Conservation (phyloP, 2,888 invertebrate genomes). For the Cheilosia pagana region DNA sequence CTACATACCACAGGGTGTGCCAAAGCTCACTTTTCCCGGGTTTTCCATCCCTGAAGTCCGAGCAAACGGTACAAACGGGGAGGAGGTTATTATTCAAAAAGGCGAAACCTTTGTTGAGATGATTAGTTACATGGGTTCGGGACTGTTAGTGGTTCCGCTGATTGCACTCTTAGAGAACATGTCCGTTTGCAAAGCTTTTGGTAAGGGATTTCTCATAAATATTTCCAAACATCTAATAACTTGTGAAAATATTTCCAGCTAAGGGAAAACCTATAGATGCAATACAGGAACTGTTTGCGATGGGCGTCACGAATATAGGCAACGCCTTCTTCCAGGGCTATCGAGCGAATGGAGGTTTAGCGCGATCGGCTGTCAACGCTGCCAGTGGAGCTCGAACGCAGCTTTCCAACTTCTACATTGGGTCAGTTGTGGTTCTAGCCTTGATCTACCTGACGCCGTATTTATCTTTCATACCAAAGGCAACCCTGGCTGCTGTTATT, state of each 20-base stretch:
- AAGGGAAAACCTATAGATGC: conserved; percentile 92
- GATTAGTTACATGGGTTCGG: conserved; percentile 91
- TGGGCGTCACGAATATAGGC: conserved; percentile 89
- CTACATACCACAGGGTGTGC: conserved; percentile 90
- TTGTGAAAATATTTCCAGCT: conserved; percentile 81
- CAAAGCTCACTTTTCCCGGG: conserved; percentile 86
- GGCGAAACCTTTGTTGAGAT: conserved; percentile 87
- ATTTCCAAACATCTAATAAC: background rate
- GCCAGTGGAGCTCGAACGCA: conserved; percentile 94
- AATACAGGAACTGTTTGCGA: conserved; percentile 94
- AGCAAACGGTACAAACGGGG: conserved; percentile 78
- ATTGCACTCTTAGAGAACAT: conserved; percentile 95
- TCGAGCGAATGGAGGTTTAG: conserved; percentile 91
- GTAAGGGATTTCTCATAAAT: conserved; percentile 56
- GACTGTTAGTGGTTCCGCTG: conserved; percentile 92
- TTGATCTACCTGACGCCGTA: conserved; percentile 93
- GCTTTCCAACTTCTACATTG: conserved; percentile 92
- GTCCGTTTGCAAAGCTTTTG: conserved; percentile 85
- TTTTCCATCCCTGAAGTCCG: conserved; percentile 85
- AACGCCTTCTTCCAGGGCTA: conserved; percentile 94
- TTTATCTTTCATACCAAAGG: conserved; percentile 93
- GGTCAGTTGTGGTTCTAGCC: conserved; percentile 91
- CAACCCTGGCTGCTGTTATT: conserved; percentile 93
- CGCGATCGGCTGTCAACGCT: conserved; percentile 93
- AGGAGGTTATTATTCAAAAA: conserved; percentile 71